A percentile compares a stretch with the other conserved stretches of the same genome.
phyloP scores from a whole-genome alignment of 2,888 invertebrate species.

The Apantesis nais region DNA sequence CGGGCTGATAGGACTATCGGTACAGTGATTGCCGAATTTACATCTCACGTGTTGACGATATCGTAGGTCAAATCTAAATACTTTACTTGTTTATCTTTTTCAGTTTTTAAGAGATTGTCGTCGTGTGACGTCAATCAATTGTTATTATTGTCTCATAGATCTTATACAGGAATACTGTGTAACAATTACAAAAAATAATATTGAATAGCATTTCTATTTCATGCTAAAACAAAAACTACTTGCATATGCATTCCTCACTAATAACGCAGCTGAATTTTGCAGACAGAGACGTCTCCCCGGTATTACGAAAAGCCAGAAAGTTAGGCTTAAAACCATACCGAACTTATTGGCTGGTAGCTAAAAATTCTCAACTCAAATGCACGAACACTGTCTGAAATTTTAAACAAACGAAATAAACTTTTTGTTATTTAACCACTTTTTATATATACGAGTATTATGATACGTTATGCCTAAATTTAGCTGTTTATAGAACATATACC shows the following conservation, averaged over 20 bases:
- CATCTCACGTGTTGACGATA: too few relatives aligned
- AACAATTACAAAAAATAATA: not conserved
- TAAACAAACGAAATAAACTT: slow-evolving; percentile 33
- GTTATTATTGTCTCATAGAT: too few relatives aligned
- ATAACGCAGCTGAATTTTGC: slow-evolving; percentile 65
- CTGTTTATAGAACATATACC: too few relatives aligned
- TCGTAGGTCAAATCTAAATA: too few relatives aligned
- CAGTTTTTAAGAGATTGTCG: too few relatives aligned
- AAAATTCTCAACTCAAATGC: slow-evolving; percentile 70
- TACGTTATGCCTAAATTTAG: too few relatives aligned
- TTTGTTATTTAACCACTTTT: slow-evolving; percentile 27
- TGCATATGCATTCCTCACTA: slow-evolving; percentile 73
- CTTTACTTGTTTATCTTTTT: too few relatives aligned
- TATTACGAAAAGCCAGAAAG: slow-evolving; percentile 60
- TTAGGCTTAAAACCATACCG: slow-evolving; percentile 75
- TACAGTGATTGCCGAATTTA: too few relatives aligned
- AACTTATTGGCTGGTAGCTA: slow-evolving; percentile 55
- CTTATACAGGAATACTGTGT: not conserved
- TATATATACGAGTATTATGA: too few relatives aligned
- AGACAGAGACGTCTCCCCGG: slow-evolving; percentile 64
- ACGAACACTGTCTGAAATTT: slow-evolving; percentile 51
- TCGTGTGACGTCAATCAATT: too few relatives aligned
- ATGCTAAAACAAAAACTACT: slow-evolving; percentile 62
- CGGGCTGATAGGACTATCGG: too few relatives aligned
- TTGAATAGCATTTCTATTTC: not conserved